Evolutionary conservation across 2,797 vertebrate species (phyloP).

Genomic region (Moxostoma hubbsi): DNA sequence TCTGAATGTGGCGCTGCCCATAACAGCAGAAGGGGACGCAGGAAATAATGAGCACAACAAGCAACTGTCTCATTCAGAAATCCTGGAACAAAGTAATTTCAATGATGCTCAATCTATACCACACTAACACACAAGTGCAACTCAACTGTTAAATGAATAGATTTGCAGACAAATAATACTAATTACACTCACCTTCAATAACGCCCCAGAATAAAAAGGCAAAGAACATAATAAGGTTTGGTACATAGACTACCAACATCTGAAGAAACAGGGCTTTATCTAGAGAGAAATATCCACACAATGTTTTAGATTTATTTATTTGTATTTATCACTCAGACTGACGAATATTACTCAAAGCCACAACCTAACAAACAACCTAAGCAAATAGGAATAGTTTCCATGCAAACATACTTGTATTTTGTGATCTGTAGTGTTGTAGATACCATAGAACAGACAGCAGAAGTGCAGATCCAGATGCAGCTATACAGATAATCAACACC

Average conservation of each 20-base stretch:
- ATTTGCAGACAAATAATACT: too few relatives aligned
- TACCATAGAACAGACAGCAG: neutral
- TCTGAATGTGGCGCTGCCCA: conserved; percentile 13
- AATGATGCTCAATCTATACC: too few relatives aligned
- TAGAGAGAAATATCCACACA: neutral
- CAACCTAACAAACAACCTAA: too few relatives aligned
- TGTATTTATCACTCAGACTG: too few relatives aligned
- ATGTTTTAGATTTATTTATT: too few relatives aligned
- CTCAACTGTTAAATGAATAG: neutral
- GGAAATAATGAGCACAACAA: neutral
- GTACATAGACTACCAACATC: neutral
- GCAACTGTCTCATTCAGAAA: conserved; percentile 15
- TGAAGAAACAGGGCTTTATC: neutral
- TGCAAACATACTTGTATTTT: neutral
- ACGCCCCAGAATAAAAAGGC: conserved; percentile 36
- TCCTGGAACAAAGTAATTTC: neutral
- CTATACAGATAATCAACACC: conserved; percentile 7
- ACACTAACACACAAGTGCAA: too few relatives aligned
- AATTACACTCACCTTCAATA: conserved; percentile 25
- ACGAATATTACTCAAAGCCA: too few relatives aligned
- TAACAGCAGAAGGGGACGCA: conserved; percentile 8
- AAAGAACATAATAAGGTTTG: conserved; percentile 23
- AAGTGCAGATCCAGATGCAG: neutral
- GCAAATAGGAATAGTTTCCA: too few relatives aligned
- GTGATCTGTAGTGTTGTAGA: too few relatives aligned